Percentiles rank a stretch among this genome's conserved stretches.
Conservation (phyloP, 2,888 invertebrate species). For the Vanessa cardui region DNA sequence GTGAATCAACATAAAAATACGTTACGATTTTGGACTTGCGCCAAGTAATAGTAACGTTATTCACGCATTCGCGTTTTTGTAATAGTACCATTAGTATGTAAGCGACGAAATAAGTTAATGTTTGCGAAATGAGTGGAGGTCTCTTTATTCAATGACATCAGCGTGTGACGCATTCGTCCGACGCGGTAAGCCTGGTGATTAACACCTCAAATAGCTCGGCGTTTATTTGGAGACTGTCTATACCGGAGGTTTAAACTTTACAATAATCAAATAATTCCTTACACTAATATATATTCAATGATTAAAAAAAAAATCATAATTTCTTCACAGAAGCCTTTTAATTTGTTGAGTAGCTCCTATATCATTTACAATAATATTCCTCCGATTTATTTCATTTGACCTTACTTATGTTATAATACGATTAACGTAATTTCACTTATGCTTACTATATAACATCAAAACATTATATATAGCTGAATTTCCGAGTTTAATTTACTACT, state of each 20-base stretch:
- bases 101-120: not conserved
- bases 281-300: too few relatives aligned
- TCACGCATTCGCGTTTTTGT: not conserved
- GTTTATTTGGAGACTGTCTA: not conserved
- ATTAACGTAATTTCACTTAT: too few relatives aligned
- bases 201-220: slow-evolving; percentile 40
- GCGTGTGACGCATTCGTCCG: slow-evolving; percentile 39
- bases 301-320: too few relatives aligned
- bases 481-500: too few relatives aligned
- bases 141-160: slow-evolving; percentile 44
- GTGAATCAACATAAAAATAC: not conserved
- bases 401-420: too few relatives aligned
- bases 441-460: too few relatives aligned
- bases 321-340: too few relatives aligned
- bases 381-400: too few relatives aligned
- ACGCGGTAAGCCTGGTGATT: slow-evolving; percentile 33
- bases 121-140: slow-evolving; percentile 1
- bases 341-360: too few relatives aligned
- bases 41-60: not conserved
- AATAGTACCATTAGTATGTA: not conserved
- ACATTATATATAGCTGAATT: too few relatives aligned
- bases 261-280: too few relatives aligned
- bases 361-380: too few relatives aligned
- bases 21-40: not conserved
- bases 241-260: not conserved